Evolutionary conservation across 1,140 invertebrate species (phyloP).

Genomic region (Colletes latitarsis): DNA sequence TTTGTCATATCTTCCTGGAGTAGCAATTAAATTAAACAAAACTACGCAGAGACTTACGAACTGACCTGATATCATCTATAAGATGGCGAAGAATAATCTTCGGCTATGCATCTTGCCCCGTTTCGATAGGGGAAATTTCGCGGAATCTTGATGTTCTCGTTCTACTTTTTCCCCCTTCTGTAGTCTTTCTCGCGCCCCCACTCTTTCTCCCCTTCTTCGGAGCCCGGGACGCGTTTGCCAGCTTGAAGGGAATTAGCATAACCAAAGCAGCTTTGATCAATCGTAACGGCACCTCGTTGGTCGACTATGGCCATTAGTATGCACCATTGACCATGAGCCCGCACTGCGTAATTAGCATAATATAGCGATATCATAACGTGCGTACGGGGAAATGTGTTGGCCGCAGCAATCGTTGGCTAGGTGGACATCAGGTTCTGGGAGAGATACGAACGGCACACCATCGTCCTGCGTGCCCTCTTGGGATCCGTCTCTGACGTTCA

Average conservation of each 20-base stretch:
- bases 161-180: not conserved
- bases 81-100: not conserved
- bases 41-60: no score
- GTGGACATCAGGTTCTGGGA: slow-evolving; percentile 8
- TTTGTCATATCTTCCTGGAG: no score
- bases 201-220: slow-evolving; percentile 3
- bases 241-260: slow-evolving; percentile 72
- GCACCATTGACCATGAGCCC: slow-evolving; percentile 71
- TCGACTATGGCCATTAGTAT: slow-evolving; percentile 70
- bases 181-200: not conserved
- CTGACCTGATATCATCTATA: no score
- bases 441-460: slow-evolving; percentile 9
- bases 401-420: slow-evolving; percentile 48
- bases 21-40: no score
- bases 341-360: slow-evolving; percentile 74
- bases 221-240: slow-evolving; percentile 35
- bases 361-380: slow-evolving; percentile 73
- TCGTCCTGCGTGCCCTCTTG: slow-evolving; percentile 42
- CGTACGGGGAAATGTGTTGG: slow-evolving; percentile 65
- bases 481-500: slow-evolving; percentile 53
- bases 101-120: not conserved
- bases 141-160: slow-evolving; percentile 32
- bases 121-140: not conserved
- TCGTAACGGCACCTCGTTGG: slow-evolving; percentile 69
- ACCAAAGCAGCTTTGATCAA: slow-evolving; percentile 76